Percentiles rank a stretch among this genome's conserved stretches.
phyloP scores from a whole-genome alignment of 2,797 vertebrate genomes.

The Triplophysa bombifrons region DNA sequence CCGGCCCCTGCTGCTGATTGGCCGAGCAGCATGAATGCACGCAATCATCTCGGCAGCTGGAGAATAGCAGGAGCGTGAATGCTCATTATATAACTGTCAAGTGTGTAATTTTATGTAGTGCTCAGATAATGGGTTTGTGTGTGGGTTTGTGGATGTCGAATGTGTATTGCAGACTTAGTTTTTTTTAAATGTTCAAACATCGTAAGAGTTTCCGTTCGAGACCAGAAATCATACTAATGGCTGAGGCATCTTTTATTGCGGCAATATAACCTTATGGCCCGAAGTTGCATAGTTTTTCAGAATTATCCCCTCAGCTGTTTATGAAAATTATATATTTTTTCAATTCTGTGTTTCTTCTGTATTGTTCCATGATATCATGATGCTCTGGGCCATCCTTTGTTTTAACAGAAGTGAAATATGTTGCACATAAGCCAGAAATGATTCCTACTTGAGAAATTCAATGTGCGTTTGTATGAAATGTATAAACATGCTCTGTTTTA shows the following conservation, averaged over 20 bases:
- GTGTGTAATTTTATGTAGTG: constrained; percentile 47
- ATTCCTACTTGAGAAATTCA: neutral
- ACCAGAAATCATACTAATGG: constrained; percentile 49
- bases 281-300: constrained; percentile 49
- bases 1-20: constrained; percentile 39
- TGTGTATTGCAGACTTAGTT: constrained; percentile 13
- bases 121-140: constrained; percentile 38
- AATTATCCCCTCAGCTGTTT: constrained; percentile 32
- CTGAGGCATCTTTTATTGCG: constrained; percentile 44
- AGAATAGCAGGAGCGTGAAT: constrained; percentile 49
- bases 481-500: neutral
- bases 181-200: constrained; percentile 36
- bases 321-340: constrained; percentile 35
- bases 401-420: constrained; percentile 20
- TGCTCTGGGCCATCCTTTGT: constrained; percentile 2
- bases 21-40: constrained; percentile 14
- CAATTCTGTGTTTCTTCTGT: constrained; percentile 18
- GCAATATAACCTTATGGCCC: constrained; percentile 45
- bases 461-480: neutral
- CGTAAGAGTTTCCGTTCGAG: constrained; percentile 39
- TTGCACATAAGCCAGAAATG: constrained; percentile 13
- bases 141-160: constrained; percentile 43
- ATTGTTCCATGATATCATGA: neutral
- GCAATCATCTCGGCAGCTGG: constrained; percentile 39
- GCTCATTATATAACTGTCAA: constrained; percentile 56